Conservation (phyloP, 1,140 invertebrate species). For the Drosophila nannoptera region DNA sequence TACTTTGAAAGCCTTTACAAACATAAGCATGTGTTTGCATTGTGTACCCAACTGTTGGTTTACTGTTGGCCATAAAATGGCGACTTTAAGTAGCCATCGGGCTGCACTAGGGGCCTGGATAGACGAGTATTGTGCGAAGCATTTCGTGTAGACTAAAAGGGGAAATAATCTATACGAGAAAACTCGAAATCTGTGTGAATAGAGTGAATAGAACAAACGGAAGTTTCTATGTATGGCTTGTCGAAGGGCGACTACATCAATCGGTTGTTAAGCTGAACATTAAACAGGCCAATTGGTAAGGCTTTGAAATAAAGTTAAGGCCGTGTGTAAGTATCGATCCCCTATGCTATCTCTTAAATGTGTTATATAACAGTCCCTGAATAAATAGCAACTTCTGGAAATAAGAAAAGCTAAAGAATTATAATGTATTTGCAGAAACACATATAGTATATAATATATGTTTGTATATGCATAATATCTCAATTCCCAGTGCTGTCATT, state of each 20-base stretch:
- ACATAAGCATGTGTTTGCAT: conserved; percentile 19
- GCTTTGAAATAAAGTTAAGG: not conserved
- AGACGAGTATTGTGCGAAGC: conserved; percentile 12
- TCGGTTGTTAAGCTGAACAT: not conserved
- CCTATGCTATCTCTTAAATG: not conserved
- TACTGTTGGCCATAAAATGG: conserved; percentile 51
- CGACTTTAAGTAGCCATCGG: conserved; percentile 41
- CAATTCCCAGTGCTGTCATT: conserved; percentile 3
- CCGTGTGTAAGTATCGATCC: not conserved
- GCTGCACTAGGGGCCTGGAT: conserved; percentile 3
- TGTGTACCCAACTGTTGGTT: conserved; percentile 57
- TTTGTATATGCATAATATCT: not conserved
- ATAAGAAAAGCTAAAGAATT: not conserved
- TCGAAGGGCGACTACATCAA: conserved; percentile 6
- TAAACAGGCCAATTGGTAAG: conserved; percentile 3
- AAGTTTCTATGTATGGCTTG: conserved; percentile 1
- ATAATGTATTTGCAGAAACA: not conserved
- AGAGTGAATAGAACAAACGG: not conserved
- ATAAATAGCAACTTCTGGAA: not conserved
- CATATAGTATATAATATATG: not conserved
- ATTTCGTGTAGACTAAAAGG: conserved; percentile 22
- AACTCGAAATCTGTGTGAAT: not conserved
- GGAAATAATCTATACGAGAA: conserved; percentile 5
- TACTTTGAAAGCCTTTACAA: not conserved
- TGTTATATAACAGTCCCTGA: conserved; percentile 2